Evolutionary conservation across 2,888 invertebrate genomes (phyloP).

Genomic region (Myopa tessellatipennis): DNA sequence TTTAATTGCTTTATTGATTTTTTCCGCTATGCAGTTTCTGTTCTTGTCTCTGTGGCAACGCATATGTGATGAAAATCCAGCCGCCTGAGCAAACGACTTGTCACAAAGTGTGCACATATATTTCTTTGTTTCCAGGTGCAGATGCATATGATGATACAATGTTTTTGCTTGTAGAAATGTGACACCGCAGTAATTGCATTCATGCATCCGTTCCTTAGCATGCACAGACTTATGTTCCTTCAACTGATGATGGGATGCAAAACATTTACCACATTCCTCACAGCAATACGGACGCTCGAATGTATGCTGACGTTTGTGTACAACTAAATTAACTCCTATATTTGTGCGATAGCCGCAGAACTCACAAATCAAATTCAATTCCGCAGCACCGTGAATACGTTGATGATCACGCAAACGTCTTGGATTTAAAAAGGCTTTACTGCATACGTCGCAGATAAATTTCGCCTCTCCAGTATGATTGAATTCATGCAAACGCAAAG

Average conservation of each 20-base stretch:
- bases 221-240: constrained; percentile 17
- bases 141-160: constrained; percentile 52
- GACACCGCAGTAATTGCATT: constrained; percentile 7
- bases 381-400: background rate
- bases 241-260: constrained; percentile 56
- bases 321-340: constrained; percentile 47
- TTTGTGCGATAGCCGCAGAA: constrained; percentile 55
- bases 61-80: constrained; percentile 59
- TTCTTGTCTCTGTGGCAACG: constrained; percentile 52
- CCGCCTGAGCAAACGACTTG: constrained; percentile 23
- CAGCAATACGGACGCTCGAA: constrained; percentile 72
- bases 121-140: constrained; percentile 23
- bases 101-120: constrained; percentile 15
- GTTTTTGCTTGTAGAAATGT: constrained; percentile 51
- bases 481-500: constrained; percentile 24
- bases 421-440: constrained; percentile 44
- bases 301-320: constrained; percentile 66
- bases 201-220: background rate
- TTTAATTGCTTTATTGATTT: background rate
- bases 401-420: constrained; percentile 48
- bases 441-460: constrained; percentile 40
- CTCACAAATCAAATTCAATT: constrained; percentile 53
- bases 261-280: constrained; percentile 71
- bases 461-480: constrained; percentile 23
- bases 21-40: constrained; percentile 44